Percentiles rank a stretch among this genome's conserved stretches.
Conservation (phyloP, 2,888 invertebrate species). For the Pseudoips prasinana region DNA sequence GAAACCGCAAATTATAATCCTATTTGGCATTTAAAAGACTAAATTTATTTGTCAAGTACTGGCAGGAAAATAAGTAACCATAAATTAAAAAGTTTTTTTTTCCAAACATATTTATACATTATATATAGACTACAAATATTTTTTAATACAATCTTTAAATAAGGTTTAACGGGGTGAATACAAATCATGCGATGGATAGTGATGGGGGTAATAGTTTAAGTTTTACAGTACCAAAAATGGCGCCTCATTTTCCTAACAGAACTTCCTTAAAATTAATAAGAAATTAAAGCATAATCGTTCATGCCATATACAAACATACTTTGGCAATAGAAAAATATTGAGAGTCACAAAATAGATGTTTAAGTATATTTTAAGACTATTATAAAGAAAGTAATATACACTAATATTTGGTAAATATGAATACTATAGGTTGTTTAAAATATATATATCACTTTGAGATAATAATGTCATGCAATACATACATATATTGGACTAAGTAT, state of each 20-base stretch:
- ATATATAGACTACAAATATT: no score
- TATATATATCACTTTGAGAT: constrained; percentile 18
- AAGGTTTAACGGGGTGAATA: no score
- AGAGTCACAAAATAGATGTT: constrained; percentile 6
- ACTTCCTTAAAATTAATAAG: constrained; percentile 7
- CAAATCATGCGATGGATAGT: no score
- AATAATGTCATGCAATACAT: constrained; percentile 7
- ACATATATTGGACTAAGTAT: no score
- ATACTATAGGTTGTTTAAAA: constrained; percentile 42
- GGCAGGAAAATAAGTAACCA: no score
- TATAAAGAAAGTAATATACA: constrained; percentile 34
- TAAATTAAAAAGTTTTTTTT: no score
- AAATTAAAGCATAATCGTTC: constrained; percentile 13
- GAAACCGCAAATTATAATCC: no score
- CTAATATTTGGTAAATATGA: constrained; percentile 61
- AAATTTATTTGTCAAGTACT: not conserved
- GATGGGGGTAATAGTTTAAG: no score
- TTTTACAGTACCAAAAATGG: no score
- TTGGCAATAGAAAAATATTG: constrained; percentile 5
- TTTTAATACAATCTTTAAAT: no score
- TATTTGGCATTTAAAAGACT: constrained; percentile 15
- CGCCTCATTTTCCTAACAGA: not conserved
- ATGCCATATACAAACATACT: constrained; percentile 2
- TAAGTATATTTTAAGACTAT: constrained; percentile 9
- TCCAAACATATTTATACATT: no score